Evolutionary conservation across 2,113 vertebrate species (phyloP).

Genomic region (Actenoides lindsayi): DNA sequence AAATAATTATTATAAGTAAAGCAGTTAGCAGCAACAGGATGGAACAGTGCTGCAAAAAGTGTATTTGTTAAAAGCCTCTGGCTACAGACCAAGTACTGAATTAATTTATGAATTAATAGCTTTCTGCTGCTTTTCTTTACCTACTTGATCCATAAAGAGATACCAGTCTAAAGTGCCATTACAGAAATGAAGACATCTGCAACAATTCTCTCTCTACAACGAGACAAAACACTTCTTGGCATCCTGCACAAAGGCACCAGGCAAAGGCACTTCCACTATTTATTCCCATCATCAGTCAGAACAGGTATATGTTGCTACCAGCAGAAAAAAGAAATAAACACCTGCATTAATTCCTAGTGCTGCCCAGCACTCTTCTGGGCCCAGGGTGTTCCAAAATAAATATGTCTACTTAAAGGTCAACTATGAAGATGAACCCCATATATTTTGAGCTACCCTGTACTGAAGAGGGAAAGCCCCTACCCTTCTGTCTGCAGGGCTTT

Average conservation of each 20-base stretch:
- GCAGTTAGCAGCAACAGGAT: background rate
- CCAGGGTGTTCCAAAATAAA: background rate
- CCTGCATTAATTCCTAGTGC: background rate
- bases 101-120: slow-evolving; percentile 42
- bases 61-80: slow-evolving; percentile 52
- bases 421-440: background rate
- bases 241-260: background rate
- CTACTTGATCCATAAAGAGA: background rate
- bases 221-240: background rate
- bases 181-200: background rate
- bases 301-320: background rate
- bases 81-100: slow-evolving; percentile 34
- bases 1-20: background rate
- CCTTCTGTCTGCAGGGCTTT: background rate
- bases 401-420: background rate
- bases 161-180: background rate
- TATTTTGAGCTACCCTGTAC: background rate
- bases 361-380: background rate
- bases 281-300: background rate
- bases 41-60: slow-evolving; percentile 24
- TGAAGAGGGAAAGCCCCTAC: background rate
- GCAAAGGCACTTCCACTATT: background rate
- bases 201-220: background rate
- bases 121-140: slow-evolving; percentile 25
- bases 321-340: background rate